These are phyloP conservation scores for Ailurus styani DNA, from an alignment of 2,113 vertebrate genomes.

Conservation along the genomic window DNA sequence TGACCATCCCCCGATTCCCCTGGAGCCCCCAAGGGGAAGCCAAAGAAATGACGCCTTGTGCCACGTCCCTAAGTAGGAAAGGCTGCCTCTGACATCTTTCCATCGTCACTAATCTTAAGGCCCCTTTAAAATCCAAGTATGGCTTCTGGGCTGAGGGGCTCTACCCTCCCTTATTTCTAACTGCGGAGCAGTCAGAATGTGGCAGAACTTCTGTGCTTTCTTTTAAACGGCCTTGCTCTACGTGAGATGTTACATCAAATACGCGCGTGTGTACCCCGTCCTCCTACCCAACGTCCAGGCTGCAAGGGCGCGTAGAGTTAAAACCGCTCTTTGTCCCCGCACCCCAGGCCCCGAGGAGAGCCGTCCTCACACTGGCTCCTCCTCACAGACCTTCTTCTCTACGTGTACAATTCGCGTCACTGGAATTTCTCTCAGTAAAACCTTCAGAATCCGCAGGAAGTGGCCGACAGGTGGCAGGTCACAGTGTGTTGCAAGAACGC, in stretches of 20 bases:
- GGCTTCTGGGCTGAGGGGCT: neutral
- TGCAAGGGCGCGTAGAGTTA: neutral
- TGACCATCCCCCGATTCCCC: too few species aligned
- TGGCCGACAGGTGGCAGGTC: neutral
- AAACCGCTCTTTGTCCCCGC: neutral
- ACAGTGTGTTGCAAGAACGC: fast-evolving
- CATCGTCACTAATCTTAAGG: neutral
- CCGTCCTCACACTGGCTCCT: fast-evolving
- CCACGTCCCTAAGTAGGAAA: neutral
- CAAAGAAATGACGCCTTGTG: neutral
- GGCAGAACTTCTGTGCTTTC: neutral
- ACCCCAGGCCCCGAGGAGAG: neutral
- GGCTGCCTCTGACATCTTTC: neutral
- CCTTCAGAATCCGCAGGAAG: neutral
- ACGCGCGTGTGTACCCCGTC: fast-evolving
- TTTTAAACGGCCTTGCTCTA: neutral
- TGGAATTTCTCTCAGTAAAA: neutral
- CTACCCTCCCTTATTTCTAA: neutral
- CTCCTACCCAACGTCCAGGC: too few species aligned
- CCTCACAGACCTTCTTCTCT: neutral
- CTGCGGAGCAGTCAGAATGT: fast-evolving
- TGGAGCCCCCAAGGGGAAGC: neutral
- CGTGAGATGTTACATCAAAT: neutral
- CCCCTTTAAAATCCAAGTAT: neutral
- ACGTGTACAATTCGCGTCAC: fast-evolving